Percentiles rank a stretch among this genome's conserved stretches.
These are phyloP conservation scores for Malurus splendens DNA, from an alignment of 2,797 vertebrate species.

Conservation along the genomic window DNA sequence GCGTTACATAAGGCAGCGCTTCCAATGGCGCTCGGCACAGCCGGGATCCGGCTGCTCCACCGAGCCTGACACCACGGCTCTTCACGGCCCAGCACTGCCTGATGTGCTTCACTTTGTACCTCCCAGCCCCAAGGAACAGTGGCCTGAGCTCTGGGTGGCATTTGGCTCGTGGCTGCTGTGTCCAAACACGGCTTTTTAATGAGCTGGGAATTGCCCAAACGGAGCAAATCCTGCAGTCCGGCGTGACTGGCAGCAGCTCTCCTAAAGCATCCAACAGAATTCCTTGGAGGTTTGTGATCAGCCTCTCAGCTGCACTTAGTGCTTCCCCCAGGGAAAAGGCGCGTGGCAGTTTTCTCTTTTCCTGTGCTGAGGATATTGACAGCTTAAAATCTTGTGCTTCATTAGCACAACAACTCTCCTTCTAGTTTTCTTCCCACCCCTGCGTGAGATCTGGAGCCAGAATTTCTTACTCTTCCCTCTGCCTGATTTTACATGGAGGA, in stretches of 20 bases:
- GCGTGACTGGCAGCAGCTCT: neutral
- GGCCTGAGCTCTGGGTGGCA: neutral
- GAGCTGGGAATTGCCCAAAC: neutral
- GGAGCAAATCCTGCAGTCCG: neutral
- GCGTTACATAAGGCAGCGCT: neutral
- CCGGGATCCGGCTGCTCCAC: neutral
- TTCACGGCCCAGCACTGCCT: neutral
- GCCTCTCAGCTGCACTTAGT: neutral
- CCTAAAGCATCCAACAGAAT: neutral
- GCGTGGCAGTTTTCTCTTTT: neutral
- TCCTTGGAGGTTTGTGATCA: neutral
- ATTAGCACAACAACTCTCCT: neutral
- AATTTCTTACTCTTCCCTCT: neutral
- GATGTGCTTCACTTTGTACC: fast-evolving
- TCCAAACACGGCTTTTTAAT: neutral
- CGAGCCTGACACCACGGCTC: neutral
- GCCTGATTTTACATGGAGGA: neutral
- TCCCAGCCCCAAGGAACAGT: fast-evolving
- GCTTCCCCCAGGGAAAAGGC: neutral
- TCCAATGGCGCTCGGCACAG: neutral
- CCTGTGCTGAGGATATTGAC: neutral
- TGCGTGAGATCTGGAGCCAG: neutral
- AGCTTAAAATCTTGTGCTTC: neutral
- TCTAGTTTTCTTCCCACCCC: neutral
- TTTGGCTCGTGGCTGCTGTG: neutral